Evolutionary conservation across 2,888 invertebrate species (phyloP), one percentile per base, ranked within the genome.

Genomic region (Lottia gigantea): DNA sequence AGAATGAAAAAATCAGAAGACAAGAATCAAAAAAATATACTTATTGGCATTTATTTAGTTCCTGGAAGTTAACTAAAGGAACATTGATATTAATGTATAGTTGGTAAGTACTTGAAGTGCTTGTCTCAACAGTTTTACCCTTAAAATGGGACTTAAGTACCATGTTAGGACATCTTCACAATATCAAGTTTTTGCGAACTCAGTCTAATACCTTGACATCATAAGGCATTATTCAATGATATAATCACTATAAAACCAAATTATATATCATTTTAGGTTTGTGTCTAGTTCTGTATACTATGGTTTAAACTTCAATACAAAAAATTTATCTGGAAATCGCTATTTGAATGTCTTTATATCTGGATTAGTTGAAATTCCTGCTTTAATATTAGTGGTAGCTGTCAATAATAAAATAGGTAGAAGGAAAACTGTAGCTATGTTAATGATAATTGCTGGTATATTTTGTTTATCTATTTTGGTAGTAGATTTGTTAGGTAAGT

Each of bases 311-410:
- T 83, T 86, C 63, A 85, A 84, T 69, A 82, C 83, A 1, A 78
- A 80, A 64, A 84, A 83, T 71, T 76, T 87, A 55, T 79, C 84
- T 12, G 87, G 87, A 6, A 73, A 85, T 72, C 76, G 79, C 11
- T 84, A 87, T 74, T 62, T 87, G 46, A 87, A 87, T 74, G 78
- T 85, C 55, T 86, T 86, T 71, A 76, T 86, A 46, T 83, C 85
- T 7, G 87, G 87, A 15, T 70, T 87, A 7, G 86, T 87, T 6
- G 87, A 87, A 75, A 82, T 87, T 62, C 86, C 86, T 47, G 85
- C 86, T 12, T 73, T 87, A 7, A 40, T 86, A 6, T 82, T 85
- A 74, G 86, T 87, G 2, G 78, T 86, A 12, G 49, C 78, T 14
- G 76, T 85, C 23, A 86, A 85, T 76, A 87, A 87, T 73, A 80